A percentile compares a stretch with the other conserved stretches of the same genome.
Conservation (phyloP, 1,140 invertebrate species). For the Drosophila quadrilineata region DNA sequence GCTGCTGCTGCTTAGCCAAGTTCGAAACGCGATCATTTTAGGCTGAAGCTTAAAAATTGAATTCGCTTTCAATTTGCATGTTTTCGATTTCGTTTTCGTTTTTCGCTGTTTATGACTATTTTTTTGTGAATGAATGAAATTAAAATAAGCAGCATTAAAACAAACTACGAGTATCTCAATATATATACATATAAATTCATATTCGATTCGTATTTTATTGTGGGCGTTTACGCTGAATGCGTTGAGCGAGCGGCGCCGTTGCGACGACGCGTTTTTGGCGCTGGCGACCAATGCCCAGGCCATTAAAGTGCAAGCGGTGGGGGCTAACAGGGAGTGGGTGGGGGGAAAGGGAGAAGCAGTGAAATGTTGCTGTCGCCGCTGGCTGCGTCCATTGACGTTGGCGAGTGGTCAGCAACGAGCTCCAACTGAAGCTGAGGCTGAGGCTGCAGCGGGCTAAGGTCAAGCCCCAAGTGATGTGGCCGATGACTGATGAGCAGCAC, state of each 20-base stretch:
- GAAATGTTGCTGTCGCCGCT: conserved; percentile 27
- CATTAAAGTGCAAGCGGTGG: conserved; percentile 9
- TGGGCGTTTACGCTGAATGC: conserved; percentile 69
- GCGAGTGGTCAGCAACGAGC: conserved; percentile 32
- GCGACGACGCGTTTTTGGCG: conserved; percentile 39
- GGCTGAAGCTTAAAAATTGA: conserved; percentile 45
- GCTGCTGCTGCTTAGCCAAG: too few relatives aligned
- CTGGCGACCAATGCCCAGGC: conserved; percentile 53
- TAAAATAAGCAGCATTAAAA: conserved; percentile 62
- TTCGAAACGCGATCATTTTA: too few relatives aligned
- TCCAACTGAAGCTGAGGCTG: conserved; percentile 20
- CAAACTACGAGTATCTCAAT: conserved; percentile 52
- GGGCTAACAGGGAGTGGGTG: background rate
- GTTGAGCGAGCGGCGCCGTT: conserved; percentile 59
- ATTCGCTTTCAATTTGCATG: conserved; percentile 76
- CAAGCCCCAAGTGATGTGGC: conserved; percentile 39
- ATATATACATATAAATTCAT: conserved; percentile 3
- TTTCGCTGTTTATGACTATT: conserved; percentile 32
- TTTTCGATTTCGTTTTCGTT: conserved; percentile 46
- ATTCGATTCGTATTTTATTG: conserved; percentile 40
- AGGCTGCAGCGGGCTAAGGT: conserved; percentile 55
- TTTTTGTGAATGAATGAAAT: conserved; percentile 62
- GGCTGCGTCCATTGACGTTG: conserved; percentile 68
- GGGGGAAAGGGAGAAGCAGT: background rate
- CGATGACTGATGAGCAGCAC: conserved; percentile 43